Percentiles rank a stretch among this genome's conserved stretches.
Evolutionary conservation across 2,113 vertebrate genomes (phyloP).

Genomic region (Anseranas semipalmata): DNA sequence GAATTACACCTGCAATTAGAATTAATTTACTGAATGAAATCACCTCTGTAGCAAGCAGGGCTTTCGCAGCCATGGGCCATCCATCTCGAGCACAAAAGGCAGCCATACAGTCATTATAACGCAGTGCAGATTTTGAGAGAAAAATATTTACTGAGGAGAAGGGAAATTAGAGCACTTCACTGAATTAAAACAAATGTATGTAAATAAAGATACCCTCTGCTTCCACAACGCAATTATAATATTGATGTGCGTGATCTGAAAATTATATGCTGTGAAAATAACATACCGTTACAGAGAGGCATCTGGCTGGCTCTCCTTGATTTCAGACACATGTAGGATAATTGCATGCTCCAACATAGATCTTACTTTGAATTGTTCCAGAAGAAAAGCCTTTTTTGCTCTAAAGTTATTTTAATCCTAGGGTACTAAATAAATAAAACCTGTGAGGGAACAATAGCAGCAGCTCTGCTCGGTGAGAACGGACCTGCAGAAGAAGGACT

Average conservation of each 20-base stretch:
- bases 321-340: background rate
- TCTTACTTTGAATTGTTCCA: constrained; percentile 4
- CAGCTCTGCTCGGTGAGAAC: background rate
- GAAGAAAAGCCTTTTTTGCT: background rate
- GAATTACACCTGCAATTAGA: background rate
- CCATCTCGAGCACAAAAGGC: background rate
- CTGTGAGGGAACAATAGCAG: background rate
- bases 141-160: background rate
- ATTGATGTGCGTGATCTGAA: constrained; percentile 3
- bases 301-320: background rate
- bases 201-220: constrained; percentile 46
- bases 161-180: background rate
- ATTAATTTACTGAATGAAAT: background rate
- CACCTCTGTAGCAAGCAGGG: background rate
- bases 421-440: background rate
- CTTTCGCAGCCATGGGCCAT: background rate
- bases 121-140: background rate
- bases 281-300: background rate
- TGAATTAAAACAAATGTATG: background rate
- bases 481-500: background rate
- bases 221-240: background rate
- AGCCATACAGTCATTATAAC: background rate
- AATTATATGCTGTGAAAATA: constrained; percentile 35
- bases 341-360: background rate
- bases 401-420: background rate